Percentiles rank a stretch among this genome's conserved stretches.
Evolutionary conservation across 1,140 invertebrate species (phyloP).

Genomic region (Aphidius gifuensis): DNA sequence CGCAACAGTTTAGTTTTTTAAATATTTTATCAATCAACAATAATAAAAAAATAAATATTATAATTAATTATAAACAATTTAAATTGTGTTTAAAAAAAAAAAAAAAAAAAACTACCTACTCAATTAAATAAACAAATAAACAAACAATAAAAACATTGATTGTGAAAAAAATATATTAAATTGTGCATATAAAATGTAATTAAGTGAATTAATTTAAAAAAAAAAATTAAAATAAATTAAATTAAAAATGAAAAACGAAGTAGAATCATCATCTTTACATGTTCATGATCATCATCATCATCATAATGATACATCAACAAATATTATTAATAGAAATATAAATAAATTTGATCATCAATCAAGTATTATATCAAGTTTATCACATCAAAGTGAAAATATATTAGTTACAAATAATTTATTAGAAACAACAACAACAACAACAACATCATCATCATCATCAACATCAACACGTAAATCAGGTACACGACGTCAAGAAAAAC

Average conservation of each 20-base stretch:
- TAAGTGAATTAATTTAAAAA: too few relatives aligned
- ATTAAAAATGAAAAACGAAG: constrained; percentile 25
- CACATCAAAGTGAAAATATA: constrained; percentile 10
- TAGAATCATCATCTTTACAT: constrained; percentile 18
- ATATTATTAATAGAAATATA: neutral
- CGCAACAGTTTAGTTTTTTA: constrained; percentile 17
- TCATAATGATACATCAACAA: constrained; percentile 4
- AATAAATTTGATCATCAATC: neutral
- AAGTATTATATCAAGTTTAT: constrained; percentile 18
- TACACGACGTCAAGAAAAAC: constrained; percentile 83
- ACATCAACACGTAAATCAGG: constrained; percentile 53
- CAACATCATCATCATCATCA: neutral
- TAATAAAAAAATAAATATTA: too few relatives aligned
- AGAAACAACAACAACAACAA: neutral
- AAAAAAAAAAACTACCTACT: constrained; percentile 5
- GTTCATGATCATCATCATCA: constrained; percentile 17
- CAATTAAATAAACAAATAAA: neutral
- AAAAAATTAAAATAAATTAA: too few relatives aligned
- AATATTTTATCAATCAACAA: neutral
- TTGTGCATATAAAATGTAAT: too few relatives aligned
- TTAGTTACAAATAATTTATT: neutral
- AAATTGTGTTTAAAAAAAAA: neutral
- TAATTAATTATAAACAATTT: neutral
- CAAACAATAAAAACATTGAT: too few relatives aligned
- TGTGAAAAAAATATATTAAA: too few relatives aligned